Evolutionary conservation across 2,888 invertebrate species (phyloP).

Genomic region (Hyposoter dolosus): DNA sequence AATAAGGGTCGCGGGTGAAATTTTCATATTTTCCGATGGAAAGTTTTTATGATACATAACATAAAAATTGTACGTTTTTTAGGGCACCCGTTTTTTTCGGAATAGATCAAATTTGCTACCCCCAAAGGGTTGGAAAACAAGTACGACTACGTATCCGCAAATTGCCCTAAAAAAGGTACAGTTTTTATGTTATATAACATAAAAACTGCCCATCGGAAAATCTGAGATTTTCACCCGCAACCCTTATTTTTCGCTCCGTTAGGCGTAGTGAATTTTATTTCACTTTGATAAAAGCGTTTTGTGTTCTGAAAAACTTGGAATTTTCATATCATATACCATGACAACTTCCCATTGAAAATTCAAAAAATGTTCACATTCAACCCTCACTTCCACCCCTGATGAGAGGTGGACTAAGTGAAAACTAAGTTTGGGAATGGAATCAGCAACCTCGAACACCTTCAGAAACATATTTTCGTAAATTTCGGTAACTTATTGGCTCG

Average conservation of each 20-base stretch:
- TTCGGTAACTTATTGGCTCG: conserved; percentile 2
- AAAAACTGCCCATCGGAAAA: too few relatives aligned
- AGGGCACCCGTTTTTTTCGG: background rate
- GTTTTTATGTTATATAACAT: too few relatives aligned
- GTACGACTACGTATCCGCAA: too few relatives aligned
- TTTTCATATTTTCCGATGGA: background rate
- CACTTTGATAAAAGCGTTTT: too few relatives aligned
- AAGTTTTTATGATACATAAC: background rate
- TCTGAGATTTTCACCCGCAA: too few relatives aligned
- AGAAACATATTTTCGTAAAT: conserved; percentile 3
- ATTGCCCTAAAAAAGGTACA: too few relatives aligned
- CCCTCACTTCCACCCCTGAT: background rate
- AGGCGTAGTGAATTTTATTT: too few relatives aligned
- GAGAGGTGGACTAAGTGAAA: background rate
- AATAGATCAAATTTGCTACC: background rate
- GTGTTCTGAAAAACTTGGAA: background rate
- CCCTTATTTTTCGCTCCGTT: too few relatives aligned
- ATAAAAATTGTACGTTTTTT: background rate
- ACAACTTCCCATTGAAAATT: background rate
- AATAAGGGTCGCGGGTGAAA: background rate
- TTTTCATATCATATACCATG: background rate
- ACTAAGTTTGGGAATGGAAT: conserved; percentile 1
- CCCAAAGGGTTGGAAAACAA: background rate
- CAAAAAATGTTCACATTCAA: background rate
- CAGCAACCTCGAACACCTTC: conserved; percentile 1